Evolutionary conservation across 2,888 invertebrate genomes (phyloP).

Genomic region (Nudaria mundana): DNA sequence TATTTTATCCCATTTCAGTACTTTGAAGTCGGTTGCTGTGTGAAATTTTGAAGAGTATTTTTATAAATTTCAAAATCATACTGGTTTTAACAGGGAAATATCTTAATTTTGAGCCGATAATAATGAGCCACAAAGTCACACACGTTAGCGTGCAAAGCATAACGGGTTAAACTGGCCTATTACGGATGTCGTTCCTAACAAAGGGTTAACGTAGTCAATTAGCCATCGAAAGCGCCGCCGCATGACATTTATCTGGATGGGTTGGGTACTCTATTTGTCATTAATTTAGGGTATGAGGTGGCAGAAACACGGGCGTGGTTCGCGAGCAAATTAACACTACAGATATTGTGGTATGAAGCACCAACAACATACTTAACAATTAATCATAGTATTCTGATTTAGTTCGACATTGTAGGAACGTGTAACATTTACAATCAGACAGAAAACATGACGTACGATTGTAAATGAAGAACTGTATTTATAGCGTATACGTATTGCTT

Average conservation of each 20-base stretch:
- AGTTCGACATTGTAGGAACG: no score
- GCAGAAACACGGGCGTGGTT: constrained; percentile 71
- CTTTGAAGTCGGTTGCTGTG: no score
- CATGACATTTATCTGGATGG: constrained; percentile 62
- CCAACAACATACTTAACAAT: constrained; percentile 3
- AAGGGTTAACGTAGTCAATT: constrained; percentile 72
- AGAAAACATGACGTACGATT: no score
- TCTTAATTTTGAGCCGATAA: no score
- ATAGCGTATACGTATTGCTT: no score
- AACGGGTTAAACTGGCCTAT: constrained; percentile 57
- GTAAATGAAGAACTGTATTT: no score
- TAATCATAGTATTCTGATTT: background rate
- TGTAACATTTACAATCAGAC: no score
- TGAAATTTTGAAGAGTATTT: no score
- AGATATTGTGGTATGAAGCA: constrained; percentile 20
- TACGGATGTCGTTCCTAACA: constrained; percentile 49
- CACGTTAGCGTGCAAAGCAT: constrained; percentile 43
- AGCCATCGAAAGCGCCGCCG: constrained; percentile 68
- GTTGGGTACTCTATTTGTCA: constrained; percentile 71
- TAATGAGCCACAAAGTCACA: constrained; percentile 27
- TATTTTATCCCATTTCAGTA: no score
- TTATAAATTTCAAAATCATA: no score
- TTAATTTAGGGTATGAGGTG: constrained; percentile 77
- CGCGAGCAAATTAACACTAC: constrained; percentile 66
- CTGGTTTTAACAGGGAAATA: no score